phyloP scores from a whole-genome alignment of 2,113 vertebrate genomes.

The Paratilapia polleni region DNA sequence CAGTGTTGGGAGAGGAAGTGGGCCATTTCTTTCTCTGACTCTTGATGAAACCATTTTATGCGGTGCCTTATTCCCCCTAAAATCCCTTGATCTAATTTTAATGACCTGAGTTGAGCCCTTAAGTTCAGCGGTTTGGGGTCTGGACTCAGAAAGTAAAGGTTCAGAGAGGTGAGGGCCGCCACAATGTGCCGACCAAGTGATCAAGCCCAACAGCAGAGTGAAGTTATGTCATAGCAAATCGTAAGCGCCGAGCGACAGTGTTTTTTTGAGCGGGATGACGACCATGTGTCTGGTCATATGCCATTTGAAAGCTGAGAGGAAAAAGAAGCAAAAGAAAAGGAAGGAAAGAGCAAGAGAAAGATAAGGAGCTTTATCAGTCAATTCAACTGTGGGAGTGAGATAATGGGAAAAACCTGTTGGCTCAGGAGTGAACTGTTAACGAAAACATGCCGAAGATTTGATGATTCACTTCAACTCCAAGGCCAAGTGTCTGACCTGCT shows the following conservation, averaged over 20 bases:
- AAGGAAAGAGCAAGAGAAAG: not conserved
- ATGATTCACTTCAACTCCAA: not conserved
- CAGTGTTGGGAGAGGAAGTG: constrained; percentile 76
- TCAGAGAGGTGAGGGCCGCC: not conserved
- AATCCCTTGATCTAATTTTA: constrained; percentile 72
- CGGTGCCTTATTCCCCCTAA: not conserved
- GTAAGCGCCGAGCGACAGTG: not conserved
- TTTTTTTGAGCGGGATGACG: constrained; percentile 32
- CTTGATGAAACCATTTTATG: constrained; percentile 63
- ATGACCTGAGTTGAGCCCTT: constrained; percentile 37
- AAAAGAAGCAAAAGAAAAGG: constrained; percentile 8
- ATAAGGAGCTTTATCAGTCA: constrained; percentile 16
- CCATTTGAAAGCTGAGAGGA: constrained; percentile 1
- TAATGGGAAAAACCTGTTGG: constrained; percentile 51
- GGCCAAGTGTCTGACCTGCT: constrained; percentile 3
- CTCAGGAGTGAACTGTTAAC: not conserved
- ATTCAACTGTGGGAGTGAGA: constrained; percentile 24
- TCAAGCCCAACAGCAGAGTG: not conserved
- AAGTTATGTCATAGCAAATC: constrained; percentile 45
- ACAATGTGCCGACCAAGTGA: constrained; percentile 30
- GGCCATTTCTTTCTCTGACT: constrained; percentile 68
- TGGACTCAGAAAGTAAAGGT: constrained; percentile 13
- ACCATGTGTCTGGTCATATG: constrained; percentile 17
- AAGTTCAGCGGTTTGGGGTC: constrained; percentile 36
- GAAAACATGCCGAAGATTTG: constrained; percentile 16